A percentile compares a stretch with the other conserved stretches of the same genome.
Conservation (phyloP, 2,888 invertebrate genomes). For the Volucella zonaria region DNA sequence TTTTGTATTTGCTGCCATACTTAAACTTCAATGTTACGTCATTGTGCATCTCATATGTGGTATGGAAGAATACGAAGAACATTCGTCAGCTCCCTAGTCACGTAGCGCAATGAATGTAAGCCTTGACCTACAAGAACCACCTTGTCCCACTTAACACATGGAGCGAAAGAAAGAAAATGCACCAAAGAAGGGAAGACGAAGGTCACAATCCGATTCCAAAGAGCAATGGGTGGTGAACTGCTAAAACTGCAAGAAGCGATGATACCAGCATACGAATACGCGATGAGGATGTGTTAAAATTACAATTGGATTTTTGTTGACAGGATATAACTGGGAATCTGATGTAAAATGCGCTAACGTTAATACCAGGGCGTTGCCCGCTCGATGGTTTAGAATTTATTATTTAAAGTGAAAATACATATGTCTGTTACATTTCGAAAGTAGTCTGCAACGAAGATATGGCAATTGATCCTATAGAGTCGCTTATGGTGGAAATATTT, state of each 20-base stretch:
- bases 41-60: slow-evolving; percentile 9
- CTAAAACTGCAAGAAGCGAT: slow-evolving; percentile 1
- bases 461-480: too few relatives aligned
- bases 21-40: slow-evolving; percentile 54
- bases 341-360: slow-evolving; percentile 26
- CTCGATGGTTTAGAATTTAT: too few relatives aligned
- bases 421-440: background rate
- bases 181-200: slow-evolving; percentile 41
- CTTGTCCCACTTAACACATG: slow-evolving; percentile 63
- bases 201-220: slow-evolving; percentile 25
- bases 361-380: background rate
- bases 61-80: background rate
- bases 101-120: slow-evolving; percentile 50
- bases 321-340: slow-evolving; percentile 47
- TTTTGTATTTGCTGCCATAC: slow-evolving; percentile 64
- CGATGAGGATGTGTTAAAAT: slow-evolving; percentile 52
- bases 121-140: slow-evolving; percentile 63
- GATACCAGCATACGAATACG: background rate
- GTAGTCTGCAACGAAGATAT: background rate
- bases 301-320: slow-evolving; percentile 59
- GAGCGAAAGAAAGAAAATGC: slow-evolving; percentile 48
- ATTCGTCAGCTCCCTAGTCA: slow-evolving; percentile 54
- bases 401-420: background rate
- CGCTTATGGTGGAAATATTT: too few relatives aligned
- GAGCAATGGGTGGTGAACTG: slow-evolving; percentile 27